These are phyloP conservation scores for Ormyrus rosae DNA, from an alignment of 2,888 invertebrate species.

Conservation along the genomic window DNA sequence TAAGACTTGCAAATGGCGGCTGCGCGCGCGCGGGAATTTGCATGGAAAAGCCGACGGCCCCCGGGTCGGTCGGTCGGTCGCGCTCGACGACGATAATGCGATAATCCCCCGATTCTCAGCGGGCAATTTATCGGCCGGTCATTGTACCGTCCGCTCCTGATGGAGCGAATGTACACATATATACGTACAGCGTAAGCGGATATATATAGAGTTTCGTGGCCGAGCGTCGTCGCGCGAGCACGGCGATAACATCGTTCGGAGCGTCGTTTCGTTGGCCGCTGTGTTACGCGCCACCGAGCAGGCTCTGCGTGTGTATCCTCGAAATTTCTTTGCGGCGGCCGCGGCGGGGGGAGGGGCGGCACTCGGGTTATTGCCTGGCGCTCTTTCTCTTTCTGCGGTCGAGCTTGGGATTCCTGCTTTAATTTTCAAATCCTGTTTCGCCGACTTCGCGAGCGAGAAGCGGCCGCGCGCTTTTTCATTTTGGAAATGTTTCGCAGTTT, in stretches of 20 bases:
- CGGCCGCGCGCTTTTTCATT: no score
- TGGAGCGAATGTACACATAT: no score
- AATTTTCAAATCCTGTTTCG: background rate
- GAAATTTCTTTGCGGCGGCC: background rate
- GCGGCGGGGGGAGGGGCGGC: no score
- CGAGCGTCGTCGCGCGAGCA: background rate
- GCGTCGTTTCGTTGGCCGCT: background rate
- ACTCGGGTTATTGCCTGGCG: background rate
- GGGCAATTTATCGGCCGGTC: conserved; percentile 45
- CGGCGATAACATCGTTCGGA: conserved; percentile 20
- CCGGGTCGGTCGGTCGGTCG: no score
- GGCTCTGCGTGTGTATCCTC: background rate
- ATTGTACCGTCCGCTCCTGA: conserved; percentile 13
- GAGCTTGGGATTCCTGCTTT: background rate
- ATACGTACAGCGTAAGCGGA: no score
- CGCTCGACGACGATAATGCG: no score
- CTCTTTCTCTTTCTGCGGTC: background rate
- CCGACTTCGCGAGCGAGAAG: background rate
- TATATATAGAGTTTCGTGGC: no score
- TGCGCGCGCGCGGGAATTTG: no score
- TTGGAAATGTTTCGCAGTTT: no score
- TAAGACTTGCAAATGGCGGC: no score
- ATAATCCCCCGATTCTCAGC: conserved; percentile 43
- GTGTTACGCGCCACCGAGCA: background rate
- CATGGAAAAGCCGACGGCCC: no score